Percentiles rank a stretch among this genome's conserved stretches.
phyloP scores from a whole-genome alignment of 2,888 invertebrate genomes.

The Steinernema hermaphroditum region DNA sequence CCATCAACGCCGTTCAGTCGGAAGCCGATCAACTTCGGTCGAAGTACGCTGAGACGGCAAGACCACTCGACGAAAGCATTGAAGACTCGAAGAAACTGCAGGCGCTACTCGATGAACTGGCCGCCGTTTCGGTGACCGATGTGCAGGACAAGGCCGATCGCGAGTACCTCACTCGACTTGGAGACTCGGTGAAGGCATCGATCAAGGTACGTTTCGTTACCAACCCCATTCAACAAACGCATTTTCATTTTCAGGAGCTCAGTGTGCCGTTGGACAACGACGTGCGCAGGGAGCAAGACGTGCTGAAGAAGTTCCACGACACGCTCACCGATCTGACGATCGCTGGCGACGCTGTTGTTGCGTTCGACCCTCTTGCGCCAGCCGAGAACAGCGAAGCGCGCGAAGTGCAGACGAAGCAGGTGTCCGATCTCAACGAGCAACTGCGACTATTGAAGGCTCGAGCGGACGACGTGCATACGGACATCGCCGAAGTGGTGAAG shows the following conservation, averaged over 20 bases:
- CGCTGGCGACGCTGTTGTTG: neutral
- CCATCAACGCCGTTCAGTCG: constrained; percentile 13
- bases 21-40: constrained; percentile 36
- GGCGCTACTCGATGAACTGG: constrained; percentile 35
- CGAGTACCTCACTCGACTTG: constrained; percentile 15
- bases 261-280: constrained; percentile 24
- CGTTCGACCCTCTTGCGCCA: neutral
- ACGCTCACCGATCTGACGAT: neutral
- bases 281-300: constrained; percentile 34
- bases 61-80: constrained; percentile 36
- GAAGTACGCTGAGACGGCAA: constrained; percentile 35
- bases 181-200: neutral
- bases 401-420: neutral
- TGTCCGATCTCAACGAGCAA: constrained; percentile 4
- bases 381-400: neutral
- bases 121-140: constrained; percentile 37
- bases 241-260: neutral
- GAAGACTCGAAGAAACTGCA: constrained; percentile 30
- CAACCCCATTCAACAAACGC: neutral
- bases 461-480: constrained; percentile 37
- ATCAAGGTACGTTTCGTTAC: neutral
- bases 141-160: constrained; percentile 36
- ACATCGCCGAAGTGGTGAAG: constrained; percentile 38
- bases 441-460: constrained; percentile 8
- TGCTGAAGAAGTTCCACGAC: constrained; percentile 30